These are phyloP conservation scores for Zelleria hepariella DNA, from an alignment of 2,888 invertebrate species.

Conservation along the genomic window DNA sequence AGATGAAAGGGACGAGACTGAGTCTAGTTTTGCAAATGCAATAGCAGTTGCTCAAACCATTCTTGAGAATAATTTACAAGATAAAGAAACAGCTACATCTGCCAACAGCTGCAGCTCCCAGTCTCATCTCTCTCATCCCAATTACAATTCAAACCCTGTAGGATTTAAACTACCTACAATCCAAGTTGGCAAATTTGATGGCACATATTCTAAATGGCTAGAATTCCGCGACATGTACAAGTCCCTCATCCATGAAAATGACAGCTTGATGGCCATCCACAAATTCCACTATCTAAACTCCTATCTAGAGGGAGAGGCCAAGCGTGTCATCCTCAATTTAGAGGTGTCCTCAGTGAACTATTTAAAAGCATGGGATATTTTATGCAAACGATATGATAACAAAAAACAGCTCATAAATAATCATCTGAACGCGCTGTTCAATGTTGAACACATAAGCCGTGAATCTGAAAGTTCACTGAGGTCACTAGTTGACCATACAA, in stretches of 20 bases:
- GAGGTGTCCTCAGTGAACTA: constrained; percentile 1
- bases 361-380: constrained; percentile 5
- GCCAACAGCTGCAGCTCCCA: too few relatives aligned
- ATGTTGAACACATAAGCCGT: background rate
- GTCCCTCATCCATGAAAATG: constrained; percentile 6
- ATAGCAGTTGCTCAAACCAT: too few relatives aligned
- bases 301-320: background rate
- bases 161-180: constrained; percentile 2
- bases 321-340: background rate
- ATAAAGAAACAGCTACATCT: too few relatives aligned
- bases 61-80: too few relatives aligned
- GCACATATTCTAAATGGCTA: constrained; percentile 4
- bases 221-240: constrained; percentile 8
- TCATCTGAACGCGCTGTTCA: background rate
- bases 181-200: constrained; percentile 5
- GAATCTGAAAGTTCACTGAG: background rate
- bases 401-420: background rate
- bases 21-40: too few relatives aligned
- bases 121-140: too few relatives aligned
- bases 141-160: too few relatives aligned
- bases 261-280: background rate
- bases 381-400: constrained; percentile 1
- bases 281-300: constrained; percentile 6
- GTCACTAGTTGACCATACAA: background rate
- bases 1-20: too few relatives aligned